Base-by-base conservation (phyloP, 64 coral and sea anemone species). In the Acropora tenuis region DNA sequence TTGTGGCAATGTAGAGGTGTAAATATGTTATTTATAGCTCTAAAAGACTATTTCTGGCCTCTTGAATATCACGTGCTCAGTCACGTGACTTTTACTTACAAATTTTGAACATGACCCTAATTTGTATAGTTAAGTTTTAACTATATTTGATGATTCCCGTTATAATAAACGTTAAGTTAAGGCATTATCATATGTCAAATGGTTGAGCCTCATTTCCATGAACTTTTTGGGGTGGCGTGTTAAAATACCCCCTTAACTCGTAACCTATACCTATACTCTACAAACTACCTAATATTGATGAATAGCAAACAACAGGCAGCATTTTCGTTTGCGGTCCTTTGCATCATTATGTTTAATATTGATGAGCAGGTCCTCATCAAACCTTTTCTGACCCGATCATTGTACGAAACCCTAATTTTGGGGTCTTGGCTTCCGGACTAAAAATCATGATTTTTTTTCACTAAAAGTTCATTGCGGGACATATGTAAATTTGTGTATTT, bases 191-290 rank as follows among this genome's bases (percentile, higher is more conserved):
- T 42, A 0, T 42, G 83, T 86, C 44, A 73, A 73, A 73, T 50
- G 42, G 2, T 43, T 50, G 41, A 86, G 83, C 83, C 83, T 86
- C 66, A 17, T 46, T 86, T 72, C 41, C 65, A 73, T 48, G 83
- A 72, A 86, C 49, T 86, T 86, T 15, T 8, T 19, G 41, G 65
- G 83, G 61, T 47, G 41, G 61, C 18, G 43, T 50, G n/a, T 72
- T 16, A 86, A 86, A 86, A 45, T 18, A 47, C 41, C 83, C 83
- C 65, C 83, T 86, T 86, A 86, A 73, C 63, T 47, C 65, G 66
- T 69, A 47, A 86, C 65, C 65, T 86, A 86, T 86, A 86, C 83
- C 83, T 86, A 63, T 47, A 85, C 82, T 69, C 82, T 85, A 85
- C 82, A 69, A 85, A 85, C 82, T 85, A 85, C 30, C 58, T n/a